These are phyloP conservation scores for Amiota minor DNA, from an alignment of 2,888 invertebrate species.

Conservation along the genomic window DNA sequence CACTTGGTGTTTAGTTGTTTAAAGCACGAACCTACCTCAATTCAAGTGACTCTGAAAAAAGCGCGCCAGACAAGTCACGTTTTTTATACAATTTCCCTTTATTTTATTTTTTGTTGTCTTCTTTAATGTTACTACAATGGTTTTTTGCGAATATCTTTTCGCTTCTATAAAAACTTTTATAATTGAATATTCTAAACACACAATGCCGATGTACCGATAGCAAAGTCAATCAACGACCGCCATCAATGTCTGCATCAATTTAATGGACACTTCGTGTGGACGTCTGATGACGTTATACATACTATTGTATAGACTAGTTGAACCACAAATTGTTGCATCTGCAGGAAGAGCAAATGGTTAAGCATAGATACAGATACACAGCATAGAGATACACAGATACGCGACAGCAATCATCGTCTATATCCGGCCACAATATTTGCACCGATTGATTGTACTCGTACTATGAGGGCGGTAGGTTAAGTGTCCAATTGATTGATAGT, in stretches of 20 bases:
- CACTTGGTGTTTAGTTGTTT: conserved; percentile 5
- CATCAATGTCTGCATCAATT: not conserved
- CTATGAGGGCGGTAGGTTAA: not conserved
- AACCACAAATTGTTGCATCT: conserved; percentile 15
- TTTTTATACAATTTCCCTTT: not conserved
- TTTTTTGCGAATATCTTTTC: not conserved
- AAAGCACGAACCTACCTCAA: conserved; percentile 3
- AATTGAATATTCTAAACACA: conserved; percentile 22
- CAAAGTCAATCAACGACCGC: not conserved
- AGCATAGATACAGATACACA: not conserved
- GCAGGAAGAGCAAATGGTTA: not conserved
- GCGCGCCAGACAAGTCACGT: not conserved
- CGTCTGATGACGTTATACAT: too few species aligned
- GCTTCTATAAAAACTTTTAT: not conserved
- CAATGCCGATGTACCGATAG: not conserved
- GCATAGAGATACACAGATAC: not conserved
- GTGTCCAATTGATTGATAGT: conserved; percentile 6
- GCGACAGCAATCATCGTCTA: not conserved
- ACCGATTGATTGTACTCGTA: conserved; percentile 5
- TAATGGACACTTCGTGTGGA: conserved; percentile 11
- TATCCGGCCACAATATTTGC: conserved; percentile 23
- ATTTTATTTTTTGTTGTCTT: not conserved
- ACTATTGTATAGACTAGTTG: not conserved
- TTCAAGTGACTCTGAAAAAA: not conserved
- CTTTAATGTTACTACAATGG: not conserved